phyloP scores from a whole-genome alignment of 2,888 invertebrate species.

The Clitarchus hookeri region DNA sequence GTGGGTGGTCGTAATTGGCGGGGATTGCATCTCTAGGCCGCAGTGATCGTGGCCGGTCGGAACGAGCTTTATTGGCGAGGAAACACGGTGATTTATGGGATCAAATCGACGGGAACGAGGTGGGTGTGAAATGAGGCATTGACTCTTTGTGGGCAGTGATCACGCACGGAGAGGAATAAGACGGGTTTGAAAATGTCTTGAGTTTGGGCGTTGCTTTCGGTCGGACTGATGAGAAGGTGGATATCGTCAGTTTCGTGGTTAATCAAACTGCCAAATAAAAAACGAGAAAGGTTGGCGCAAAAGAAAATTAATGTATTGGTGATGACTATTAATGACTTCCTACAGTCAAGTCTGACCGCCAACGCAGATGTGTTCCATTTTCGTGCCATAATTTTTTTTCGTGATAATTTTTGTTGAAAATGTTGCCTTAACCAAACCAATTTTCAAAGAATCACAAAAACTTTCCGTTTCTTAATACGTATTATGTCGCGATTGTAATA shows the following conservation, averaged over 20 bases:
- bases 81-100: neutral
- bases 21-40: neutral
- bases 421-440: too few relatives aligned
- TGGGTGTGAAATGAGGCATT: neutral
- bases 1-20: constrained; percentile 14
- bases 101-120: neutral
- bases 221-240: neutral
- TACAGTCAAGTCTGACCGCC: too few relatives aligned
- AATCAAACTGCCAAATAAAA: neutral
- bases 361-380: too few relatives aligned
- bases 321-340: too few relatives aligned
- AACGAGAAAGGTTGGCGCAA: neutral
- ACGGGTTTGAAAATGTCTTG: neutral
- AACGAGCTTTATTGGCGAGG: neutral
- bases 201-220: neutral
- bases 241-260: neutral
- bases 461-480: too few relatives aligned
- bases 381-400: too few relatives aligned
- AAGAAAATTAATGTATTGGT: too few relatives aligned
- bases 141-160: neutral
- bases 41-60: neutral
- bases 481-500: too few relatives aligned
- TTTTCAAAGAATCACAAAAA: too few relatives aligned
- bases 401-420: too few relatives aligned
- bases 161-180: neutral